Evolutionary conservation across 2,797 vertebrate species (phyloP), one percentile per base, ranked within the genome.

Genomic region (Danio jaintianensis): DNA sequence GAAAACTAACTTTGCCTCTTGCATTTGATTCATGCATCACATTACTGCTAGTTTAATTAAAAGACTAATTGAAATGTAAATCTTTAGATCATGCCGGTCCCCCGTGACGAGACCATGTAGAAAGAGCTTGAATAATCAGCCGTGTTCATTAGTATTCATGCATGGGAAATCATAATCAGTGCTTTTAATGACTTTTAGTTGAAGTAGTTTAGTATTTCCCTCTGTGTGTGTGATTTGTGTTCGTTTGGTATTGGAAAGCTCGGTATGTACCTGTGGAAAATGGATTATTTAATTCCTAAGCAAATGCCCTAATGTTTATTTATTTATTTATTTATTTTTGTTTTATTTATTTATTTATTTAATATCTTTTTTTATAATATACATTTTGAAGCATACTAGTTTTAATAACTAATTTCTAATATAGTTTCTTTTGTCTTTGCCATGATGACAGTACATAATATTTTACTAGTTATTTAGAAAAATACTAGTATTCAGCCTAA

Each of bases 31-130:
- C 12, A 20, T 64, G 47, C 45, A 8, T 62, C 50, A 36, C 1
- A 5, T 22, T 53, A 22, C 20, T 66, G 38, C 20, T 16, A 8
- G 29, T 76, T 55, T 43, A 43, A 53, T 53, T 63, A 0, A 22
- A 66, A 55, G 12, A 67, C 36, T 9, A n/a, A 45, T 77, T 45
- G 22, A 22, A 76, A 66, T 76, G 15, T 43, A 43, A 70, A 53
- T 42, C 2, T 7, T 18, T 40, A 38, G 67, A 42, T 40, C 48
- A 55, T 22, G 13, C 16, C 1, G 29, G n/a, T 6, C 38, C 0
- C 47, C 20, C 38, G 56, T 20, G 38, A 43, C 8, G 11, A n/a
- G 15, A 55, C 40, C 48, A 36, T 36, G 18, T 29, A 29, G 29
- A 43, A 8, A 64, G 10, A 5, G 40, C 12, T 11, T 43, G 38